Evolutionary conservation across 1,140 invertebrate species (phyloP), one percentile per base, ranked within the genome.

Genomic region (Apis dorsata): DNA sequence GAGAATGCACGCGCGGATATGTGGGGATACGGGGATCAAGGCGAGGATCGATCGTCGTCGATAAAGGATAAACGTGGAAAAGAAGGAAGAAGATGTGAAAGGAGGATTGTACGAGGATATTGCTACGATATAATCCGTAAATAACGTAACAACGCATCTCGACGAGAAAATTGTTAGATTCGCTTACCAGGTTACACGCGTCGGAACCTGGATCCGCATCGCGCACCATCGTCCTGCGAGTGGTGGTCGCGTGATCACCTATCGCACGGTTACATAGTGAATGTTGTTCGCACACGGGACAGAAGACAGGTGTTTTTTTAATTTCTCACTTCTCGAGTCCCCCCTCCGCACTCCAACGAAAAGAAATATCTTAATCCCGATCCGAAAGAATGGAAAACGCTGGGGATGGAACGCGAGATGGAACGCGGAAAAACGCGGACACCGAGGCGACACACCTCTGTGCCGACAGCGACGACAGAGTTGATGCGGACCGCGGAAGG

Each of bases 401-500:
- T 34, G 34, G 34, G 34, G 34, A 34, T 34, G 34, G 34, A 34
- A 34, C 2, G 34, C 34, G 34, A 34, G 55, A 28, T 72, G 79
- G 74, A 70, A 28, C 73, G 83, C 83, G 12, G 28, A 86, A 79
- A 34, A 87, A 85, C 85, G 81, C 87, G 77, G 85, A 71, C 34
- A 71, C 24, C 24, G 77, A 79, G 85, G 87, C 88, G 89, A 86
- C 92, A 91, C 90, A 88, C 89, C 90, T 92, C 88, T 87, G 76
- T 63, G 80, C 69, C 84, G 78, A 66, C 84, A 81, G 77, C 77
- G 71, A 62, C 77, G 68, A 44, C 81, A 59, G 89, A 89, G 84
- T 81, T 89, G 91, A 91, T 91, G 89, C 90, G 92, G 90, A 91
- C 90, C 93, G 86, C 87, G 86, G 87, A 92, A 93, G 92, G 92